Conservation (phyloP, 2,113 vertebrate genomes). For the Pygoscelis adeliae region DNA sequence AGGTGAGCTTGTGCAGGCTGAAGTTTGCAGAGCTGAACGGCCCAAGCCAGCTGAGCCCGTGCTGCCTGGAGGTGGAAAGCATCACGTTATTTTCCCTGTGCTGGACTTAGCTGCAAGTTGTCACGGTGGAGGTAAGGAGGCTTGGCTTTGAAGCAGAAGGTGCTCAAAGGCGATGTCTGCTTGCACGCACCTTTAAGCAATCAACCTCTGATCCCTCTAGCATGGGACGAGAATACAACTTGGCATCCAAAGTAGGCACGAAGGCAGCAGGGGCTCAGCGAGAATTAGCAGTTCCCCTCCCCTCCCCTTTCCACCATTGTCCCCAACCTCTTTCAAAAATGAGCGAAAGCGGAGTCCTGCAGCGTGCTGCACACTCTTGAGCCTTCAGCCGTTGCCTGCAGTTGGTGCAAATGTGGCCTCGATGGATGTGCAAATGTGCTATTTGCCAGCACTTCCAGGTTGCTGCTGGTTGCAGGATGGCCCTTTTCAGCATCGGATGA, state of each 20-base stretch:
- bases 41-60: neutral
- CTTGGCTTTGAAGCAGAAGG: neutral
- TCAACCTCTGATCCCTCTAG: neutral
- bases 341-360: neutral
- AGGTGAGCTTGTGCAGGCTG: neutral
- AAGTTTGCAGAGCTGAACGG: neutral
- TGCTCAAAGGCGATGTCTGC: neutral
- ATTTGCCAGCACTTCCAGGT: neutral
- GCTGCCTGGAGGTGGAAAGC: neutral
- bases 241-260: neutral
- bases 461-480: neutral
- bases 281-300: neutral
- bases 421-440: neutral
- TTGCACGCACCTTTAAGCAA: neutral
- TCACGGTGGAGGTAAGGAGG: neutral
- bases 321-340: neutral
- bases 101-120: neutral
- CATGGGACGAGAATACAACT: neutral
- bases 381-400: neutral
- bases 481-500: neutral
- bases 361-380: fast-evolving
- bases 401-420: neutral
- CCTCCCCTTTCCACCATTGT: neutral
- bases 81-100: neutral
- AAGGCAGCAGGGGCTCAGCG: fast-evolving